Percentiles rank a stretch among this genome's conserved stretches.
These are phyloP conservation scores for Hylyphantes graminicola DNA, from an alignment of 1,140 invertebrate genomes.

Conservation along the genomic window DNA sequence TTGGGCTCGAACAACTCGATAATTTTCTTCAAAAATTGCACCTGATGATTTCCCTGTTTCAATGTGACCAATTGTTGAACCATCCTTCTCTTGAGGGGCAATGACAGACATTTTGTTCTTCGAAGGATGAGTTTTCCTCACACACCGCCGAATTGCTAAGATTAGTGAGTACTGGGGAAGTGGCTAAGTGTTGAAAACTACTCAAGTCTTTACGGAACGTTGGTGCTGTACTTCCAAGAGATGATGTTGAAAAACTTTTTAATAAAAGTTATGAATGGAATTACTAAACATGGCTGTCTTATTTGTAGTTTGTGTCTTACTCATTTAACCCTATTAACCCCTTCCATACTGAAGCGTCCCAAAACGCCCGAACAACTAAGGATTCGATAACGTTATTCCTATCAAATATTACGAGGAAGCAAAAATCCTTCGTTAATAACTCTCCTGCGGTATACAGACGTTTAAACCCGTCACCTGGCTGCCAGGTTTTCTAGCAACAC, in stretches of 20 bases:
- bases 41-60: conserved; percentile 32
- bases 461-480: too few relatives aligned
- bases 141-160: conserved; percentile 15
- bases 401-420: too few relatives aligned
- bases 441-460: too few relatives aligned
- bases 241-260: conserved; percentile 38
- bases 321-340: too few relatives aligned
- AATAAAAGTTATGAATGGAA: conserved; percentile 26
- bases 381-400: too few relatives aligned
- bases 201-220: conserved; percentile 13
- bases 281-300: background rate
- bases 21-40: conserved; percentile 2
- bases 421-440: too few relatives aligned
- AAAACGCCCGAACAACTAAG: too few relatives aligned
- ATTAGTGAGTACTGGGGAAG: background rate
- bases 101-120: conserved; percentile 23
- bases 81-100: conserved; percentile 1
- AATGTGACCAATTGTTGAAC: background rate
- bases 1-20: background rate
- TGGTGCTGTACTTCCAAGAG: conserved; percentile 29
- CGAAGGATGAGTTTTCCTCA: conserved; percentile 5
- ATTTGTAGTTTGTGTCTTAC: background rate
- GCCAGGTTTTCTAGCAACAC: too few relatives aligned
- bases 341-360: too few relatives aligned
- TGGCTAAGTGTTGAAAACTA: background rate